Evolutionary conservation across 2,113 vertebrate species (phyloP).

Genomic region (Pavo muticus): DNA sequence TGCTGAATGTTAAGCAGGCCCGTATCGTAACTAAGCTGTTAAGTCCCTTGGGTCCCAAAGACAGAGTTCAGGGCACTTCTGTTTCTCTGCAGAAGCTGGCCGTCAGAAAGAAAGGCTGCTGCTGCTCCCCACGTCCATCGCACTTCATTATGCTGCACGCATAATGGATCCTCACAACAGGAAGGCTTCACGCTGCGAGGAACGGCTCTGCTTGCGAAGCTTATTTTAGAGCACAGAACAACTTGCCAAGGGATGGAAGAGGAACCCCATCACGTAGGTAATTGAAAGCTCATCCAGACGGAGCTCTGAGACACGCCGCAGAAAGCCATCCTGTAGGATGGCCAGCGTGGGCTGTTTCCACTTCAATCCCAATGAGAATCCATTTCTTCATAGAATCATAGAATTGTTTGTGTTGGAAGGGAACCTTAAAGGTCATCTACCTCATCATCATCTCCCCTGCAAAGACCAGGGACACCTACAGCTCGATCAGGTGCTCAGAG

Average conservation of each 20-base stretch:
- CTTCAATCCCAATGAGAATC: fast-evolving
- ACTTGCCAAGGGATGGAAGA: neutral
- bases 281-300: neutral
- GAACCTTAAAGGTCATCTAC: no score
- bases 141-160: neutral
- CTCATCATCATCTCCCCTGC: no score
- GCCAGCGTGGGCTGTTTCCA: fast-evolving
- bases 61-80: neutral
- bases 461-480: no score
- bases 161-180: fast-evolving
- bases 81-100: neutral
- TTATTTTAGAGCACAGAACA: neutral
- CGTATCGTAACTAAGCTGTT: fast-evolving
- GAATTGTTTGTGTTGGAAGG: no score
- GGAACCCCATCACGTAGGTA: fast-evolving
- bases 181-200: neutral
- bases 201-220: neutral
- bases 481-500: no score
- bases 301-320: fast-evolving
- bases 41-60: neutral
- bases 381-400: no score
- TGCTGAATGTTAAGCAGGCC: fast-evolving
- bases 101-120: fast-evolving
- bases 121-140: fast-evolving
- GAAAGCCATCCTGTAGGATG: neutral